Percentiles rank a stretch among this genome's conserved stretches.
phyloP scores from a whole-genome alignment of 2,113 vertebrate species.

The Forbesichthys agassizii region DNA sequence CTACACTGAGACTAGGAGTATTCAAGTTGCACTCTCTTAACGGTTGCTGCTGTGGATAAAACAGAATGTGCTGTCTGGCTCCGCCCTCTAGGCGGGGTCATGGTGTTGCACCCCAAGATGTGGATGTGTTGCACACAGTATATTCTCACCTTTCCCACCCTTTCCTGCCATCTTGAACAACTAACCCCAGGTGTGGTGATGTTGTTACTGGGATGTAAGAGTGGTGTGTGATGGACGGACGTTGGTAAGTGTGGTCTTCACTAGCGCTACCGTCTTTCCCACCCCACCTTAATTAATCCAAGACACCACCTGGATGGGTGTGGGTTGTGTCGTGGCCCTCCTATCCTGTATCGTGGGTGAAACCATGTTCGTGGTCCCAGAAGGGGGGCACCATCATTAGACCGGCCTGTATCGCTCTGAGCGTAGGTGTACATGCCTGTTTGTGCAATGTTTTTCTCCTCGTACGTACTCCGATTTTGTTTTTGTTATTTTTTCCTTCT shows the following conservation, averaged over 20 bases:
- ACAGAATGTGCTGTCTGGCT: not conserved
- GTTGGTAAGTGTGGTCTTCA: conserved; percentile 74
- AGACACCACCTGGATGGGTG: conserved; percentile 45
- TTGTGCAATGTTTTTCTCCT: conserved; percentile 47
- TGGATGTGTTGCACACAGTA: conserved; percentile 12
- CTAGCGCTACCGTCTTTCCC: conserved; percentile 21
- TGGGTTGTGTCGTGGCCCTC: conserved; percentile 61
- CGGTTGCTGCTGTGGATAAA: too few species aligned
- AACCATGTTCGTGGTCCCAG: conserved; percentile 60
- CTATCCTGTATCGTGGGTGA: conserved; percentile 50
- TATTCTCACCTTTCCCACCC: conserved; percentile 8
- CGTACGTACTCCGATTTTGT: conserved; percentile 56
- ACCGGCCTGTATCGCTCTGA: conserved; percentile 61
- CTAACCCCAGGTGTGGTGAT: conserved; percentile 71
- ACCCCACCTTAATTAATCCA: not conserved
- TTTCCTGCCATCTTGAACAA: conserved; percentile 56
- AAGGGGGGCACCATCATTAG: conserved; percentile 71
- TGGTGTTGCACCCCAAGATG: conserved; percentile 52
- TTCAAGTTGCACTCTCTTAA: too few species aligned
- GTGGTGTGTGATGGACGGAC: conserved; percentile 74
- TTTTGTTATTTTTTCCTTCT: conserved; percentile 37
- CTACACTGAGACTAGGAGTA: conserved; percentile 24
- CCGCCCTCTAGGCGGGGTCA: conserved; percentile 13
- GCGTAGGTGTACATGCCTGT: conserved; percentile 43
- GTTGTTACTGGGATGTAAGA: conserved; percentile 76